A percentile compares a stretch with the other conserved stretches of the same genome.
Conservation (phyloP, 1,140 invertebrate species). For the Sipha flava region DNA sequence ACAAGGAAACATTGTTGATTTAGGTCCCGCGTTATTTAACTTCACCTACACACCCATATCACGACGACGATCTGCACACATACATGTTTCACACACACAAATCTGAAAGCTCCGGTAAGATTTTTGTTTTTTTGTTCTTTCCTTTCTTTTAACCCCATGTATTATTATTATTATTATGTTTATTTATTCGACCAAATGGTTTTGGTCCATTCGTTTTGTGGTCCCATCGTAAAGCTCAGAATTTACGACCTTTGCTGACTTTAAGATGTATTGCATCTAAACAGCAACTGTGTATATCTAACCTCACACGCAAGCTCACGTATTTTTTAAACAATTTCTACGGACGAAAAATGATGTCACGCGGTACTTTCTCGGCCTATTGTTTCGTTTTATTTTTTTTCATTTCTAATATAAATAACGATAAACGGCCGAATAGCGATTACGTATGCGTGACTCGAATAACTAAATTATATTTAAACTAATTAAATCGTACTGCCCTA, state of each 20-base stretch:
- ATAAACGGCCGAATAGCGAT: no score
- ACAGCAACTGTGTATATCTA: not conserved
- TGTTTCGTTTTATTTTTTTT: no score
- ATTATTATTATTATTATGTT: conserved; percentile 10
- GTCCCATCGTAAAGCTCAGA: not conserved
- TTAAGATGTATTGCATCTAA: not conserved
- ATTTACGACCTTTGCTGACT: conserved; percentile 5
- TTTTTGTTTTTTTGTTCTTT: not conserved
- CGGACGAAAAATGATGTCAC: no score
- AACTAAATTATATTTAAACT: no score
- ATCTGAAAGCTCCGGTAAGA: not conserved
- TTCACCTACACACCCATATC: not conserved
- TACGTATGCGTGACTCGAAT: no score
- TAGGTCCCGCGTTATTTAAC: not conserved
- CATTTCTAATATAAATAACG: no score
- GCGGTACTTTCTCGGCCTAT: no score
- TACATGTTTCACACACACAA: not conserved
- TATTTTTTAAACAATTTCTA: not conserved
- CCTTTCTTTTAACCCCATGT: not conserved
- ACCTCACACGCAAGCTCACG: no score
- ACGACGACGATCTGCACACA: not conserved
- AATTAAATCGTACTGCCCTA: no score
- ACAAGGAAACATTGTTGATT: conserved; percentile 4
- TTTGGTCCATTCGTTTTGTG: conserved; percentile 19
- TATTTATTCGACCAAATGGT: conserved; percentile 25